Conservation (phyloP, 1,140 invertebrate genomes). For the Philopotamus ludificatus region DNA sequence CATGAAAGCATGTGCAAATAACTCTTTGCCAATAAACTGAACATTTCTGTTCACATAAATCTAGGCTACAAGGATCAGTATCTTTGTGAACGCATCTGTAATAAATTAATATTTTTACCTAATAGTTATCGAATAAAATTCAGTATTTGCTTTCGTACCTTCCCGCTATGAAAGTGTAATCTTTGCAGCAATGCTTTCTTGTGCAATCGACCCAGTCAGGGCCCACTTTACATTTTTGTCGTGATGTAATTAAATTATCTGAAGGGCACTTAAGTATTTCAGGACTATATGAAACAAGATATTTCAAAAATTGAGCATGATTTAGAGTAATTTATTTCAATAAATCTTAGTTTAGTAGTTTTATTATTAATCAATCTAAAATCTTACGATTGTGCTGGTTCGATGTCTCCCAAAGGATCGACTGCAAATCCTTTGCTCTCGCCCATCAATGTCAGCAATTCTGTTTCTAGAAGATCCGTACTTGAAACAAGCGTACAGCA, state of each 20-base stretch:
- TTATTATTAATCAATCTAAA: not conserved
- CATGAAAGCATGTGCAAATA: slow-evolving; percentile 64
- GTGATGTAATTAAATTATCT: slow-evolving; percentile 56
- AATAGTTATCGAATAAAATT: not conserved
- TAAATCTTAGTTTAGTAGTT: not conserved
- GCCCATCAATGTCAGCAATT: not conserved
- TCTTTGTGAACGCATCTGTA: slow-evolving; percentile 60
- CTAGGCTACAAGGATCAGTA: slow-evolving; percentile 62
- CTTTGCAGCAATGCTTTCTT: slow-evolving; percentile 57
- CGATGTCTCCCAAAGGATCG: slow-evolving; percentile 33
- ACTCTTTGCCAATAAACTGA: slow-evolving; percentile 60
- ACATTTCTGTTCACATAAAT: slow-evolving; percentile 65
- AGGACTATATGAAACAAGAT: slow-evolving; percentile 44
- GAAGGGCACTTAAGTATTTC: slow-evolving; percentile 56
- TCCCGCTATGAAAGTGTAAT: slow-evolving; percentile 56
- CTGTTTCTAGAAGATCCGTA: not conserved
- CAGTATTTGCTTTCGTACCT: slow-evolving; percentile 43
- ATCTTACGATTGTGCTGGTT: slow-evolving; percentile 36
- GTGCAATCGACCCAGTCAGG: slow-evolving; percentile 57
- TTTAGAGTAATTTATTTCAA: too few relatives aligned
- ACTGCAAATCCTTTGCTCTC: slow-evolving; percentile 20
- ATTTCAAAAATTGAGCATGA: slow-evolving; percentile 6
- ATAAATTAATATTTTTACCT: slow-evolving; percentile 14
- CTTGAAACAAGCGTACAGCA: not conserved
- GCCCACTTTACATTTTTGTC: slow-evolving; percentile 57